These are phyloP conservation scores for Chloroclystis v-ata DNA, from an alignment of 2,888 invertebrate genomes.

Conservation along the genomic window DNA sequence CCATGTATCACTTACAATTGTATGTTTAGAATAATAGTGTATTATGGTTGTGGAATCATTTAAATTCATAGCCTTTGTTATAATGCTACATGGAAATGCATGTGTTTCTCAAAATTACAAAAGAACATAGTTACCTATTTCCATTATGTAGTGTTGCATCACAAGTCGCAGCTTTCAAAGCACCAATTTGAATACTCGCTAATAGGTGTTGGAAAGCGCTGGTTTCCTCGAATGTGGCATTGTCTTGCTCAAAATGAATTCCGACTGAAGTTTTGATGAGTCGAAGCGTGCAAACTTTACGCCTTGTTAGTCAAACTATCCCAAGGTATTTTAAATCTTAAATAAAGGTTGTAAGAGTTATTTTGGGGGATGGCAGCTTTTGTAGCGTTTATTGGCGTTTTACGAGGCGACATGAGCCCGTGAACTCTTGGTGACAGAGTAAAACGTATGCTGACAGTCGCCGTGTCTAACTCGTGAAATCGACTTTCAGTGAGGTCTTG, in stretches of 20 bases:
- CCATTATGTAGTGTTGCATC: constrained; percentile 10
- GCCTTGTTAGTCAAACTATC: constrained; percentile 37
- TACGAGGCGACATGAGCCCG: constrained; percentile 59
- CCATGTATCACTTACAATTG: too few relatives aligned
- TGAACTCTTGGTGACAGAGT: constrained; percentile 63
- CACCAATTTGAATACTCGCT: constrained; percentile 26
- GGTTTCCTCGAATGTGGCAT: constrained; percentile 53
- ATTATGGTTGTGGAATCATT: too few relatives aligned
- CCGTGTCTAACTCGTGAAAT: constrained; percentile 74
- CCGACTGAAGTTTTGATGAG: constrained; percentile 50
- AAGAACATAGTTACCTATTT: neutral
- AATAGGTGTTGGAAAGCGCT: constrained; percentile 53
- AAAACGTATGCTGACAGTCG: constrained; percentile 71
- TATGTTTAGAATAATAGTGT: too few relatives aligned
- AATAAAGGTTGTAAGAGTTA: constrained; percentile 9
- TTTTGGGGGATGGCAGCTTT: constrained; percentile 29
- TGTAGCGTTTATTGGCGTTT: constrained; percentile 51
- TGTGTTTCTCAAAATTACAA: neutral
- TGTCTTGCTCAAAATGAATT: constrained; percentile 51
- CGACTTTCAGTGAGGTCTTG: constrained; percentile 59
- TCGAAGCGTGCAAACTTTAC: constrained; percentile 54
- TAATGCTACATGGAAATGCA: too few relatives aligned
- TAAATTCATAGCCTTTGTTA: too few relatives aligned
- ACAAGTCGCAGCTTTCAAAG: constrained; percentile 20
- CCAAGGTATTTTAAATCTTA: constrained; percentile 19